Conservation (phyloP, 2,888 invertebrate species). For the Lottia gigantea region DNA sequence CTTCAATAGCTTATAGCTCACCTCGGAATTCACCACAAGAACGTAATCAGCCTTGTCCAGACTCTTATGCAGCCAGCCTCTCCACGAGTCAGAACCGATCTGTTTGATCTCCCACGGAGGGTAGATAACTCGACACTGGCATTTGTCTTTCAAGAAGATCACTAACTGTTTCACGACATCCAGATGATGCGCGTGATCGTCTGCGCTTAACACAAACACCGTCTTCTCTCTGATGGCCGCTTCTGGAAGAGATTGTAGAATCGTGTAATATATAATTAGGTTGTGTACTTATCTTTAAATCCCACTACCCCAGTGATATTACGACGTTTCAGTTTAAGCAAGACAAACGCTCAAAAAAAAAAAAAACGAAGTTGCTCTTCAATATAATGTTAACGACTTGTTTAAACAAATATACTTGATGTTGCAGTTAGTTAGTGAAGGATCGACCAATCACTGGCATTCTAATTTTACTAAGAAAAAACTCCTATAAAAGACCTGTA, state of each 20-base stretch:
- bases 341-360: too few species aligned
- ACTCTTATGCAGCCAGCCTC: not conserved
- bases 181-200: not conserved
- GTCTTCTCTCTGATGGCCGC: not conserved
- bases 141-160: not conserved
- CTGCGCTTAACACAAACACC: not conserved
- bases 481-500: too few species aligned
- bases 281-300: too few species aligned
- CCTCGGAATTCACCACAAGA: not conserved
- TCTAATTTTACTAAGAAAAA: too few species aligned
- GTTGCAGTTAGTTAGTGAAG: too few species aligned
- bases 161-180: not conserved
- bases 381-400: too few species aligned
- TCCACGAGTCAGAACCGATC: not conserved
- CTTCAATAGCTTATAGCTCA: not conserved
- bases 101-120: not conserved
- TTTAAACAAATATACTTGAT: too few species aligned
- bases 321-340: too few species aligned
- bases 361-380: too few species aligned
- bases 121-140: not conserved
- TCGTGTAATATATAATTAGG: too few species aligned
- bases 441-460: too few species aligned
- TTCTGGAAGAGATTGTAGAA: not conserved
- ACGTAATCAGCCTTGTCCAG: not conserved
- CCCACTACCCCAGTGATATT: too few species aligned